Evolutionary conservation across 2,797 vertebrate genomes (phyloP), one percentile per base, ranked within the genome.

Genomic region (Silurus lanzhouensis): DNA sequence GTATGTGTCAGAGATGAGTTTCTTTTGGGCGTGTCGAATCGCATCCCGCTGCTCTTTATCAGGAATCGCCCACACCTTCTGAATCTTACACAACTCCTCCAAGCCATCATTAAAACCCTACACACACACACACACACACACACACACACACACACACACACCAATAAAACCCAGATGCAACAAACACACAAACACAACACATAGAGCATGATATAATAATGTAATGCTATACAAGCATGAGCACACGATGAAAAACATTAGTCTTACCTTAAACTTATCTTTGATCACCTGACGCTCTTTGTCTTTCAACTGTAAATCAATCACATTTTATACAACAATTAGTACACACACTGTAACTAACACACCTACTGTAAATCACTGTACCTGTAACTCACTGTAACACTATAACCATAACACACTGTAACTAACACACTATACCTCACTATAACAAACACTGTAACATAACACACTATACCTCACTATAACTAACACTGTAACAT

Each of bases 61-160:
- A 0, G 98, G 98, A 86, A 99, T 97, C 3, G 98, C 98, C 98
- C 98, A 99, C 6, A 96, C 97, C 91, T 99, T 99, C 94, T 99
- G 98, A 89, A 96, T 98, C 93, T 97, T 98, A 90, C 98, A 99
- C 74, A 99, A 74, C 77, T 99, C 98, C 89, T 99, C 98, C 90
- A 99, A 90, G 0, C 98, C 97, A 0, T 99, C 98, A 1, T 99
- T 99, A 83, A 99, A 99, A 4, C 98, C 98, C 98, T 99, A 93
- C 31, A 81, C 19, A 71, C 72, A 79, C 83, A 88, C 22, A 81
- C 12, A 57, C 17, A 87, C 83, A 77, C 58, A 75, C 10, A 72
- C 74, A 86, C 22, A 85, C 22, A 52, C 25, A 60, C 60, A 71
- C 63, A 55, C 74, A 67, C 60, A 61, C 10, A 31, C 55, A 60